Evolutionary conservation across 2,797 vertebrate genomes (phyloP).

Genomic region (Malacoctenus gilli): DNA sequence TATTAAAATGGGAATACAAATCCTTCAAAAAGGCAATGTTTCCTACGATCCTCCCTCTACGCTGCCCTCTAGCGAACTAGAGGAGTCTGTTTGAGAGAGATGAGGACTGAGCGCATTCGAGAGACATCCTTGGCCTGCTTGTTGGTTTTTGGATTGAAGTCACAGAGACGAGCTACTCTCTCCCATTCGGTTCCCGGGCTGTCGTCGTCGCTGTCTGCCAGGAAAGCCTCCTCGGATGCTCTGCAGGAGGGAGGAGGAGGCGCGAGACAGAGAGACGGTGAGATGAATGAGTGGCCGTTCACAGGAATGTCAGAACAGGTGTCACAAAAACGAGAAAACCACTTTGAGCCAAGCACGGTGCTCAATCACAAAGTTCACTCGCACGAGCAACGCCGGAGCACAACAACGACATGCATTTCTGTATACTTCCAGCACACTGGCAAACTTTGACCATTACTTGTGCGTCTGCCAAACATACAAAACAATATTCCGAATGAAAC

Average conservation of each 20-base stretch:
- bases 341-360: too few species aligned
- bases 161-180: conserved; percentile 95
- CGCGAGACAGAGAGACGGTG: too few species aligned
- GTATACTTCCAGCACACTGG: conserved; percentile 2
- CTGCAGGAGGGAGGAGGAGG: conserved; percentile 69
- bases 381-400: conserved; percentile 21
- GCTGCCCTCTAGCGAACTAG: conserved; percentile 82
- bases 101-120: conserved; percentile 96
- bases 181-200: conserved; percentile 94
- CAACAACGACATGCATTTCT: conserved; percentile 58
- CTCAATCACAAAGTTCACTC: conserved; percentile 25
- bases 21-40: conserved; percentile 62
- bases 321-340: not conserved
- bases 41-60: too few species aligned
- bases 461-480: too few species aligned
- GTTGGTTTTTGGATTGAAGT: conserved; percentile 99
- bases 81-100: conserved; percentile 94
- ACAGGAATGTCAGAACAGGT: conserved; percentile 2
- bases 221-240: conserved; percentile 93
- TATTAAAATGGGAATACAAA: conserved; percentile 56
- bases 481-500: conserved; percentile 2
- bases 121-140: conserved; percentile 96
- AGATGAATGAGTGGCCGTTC: not conserved
- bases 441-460: too few species aligned
- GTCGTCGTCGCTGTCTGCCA: conserved; percentile 90